phyloP scores from a whole-genome alignment of 2,797 vertebrate species.

The Moxostoma hubbsi region DNA sequence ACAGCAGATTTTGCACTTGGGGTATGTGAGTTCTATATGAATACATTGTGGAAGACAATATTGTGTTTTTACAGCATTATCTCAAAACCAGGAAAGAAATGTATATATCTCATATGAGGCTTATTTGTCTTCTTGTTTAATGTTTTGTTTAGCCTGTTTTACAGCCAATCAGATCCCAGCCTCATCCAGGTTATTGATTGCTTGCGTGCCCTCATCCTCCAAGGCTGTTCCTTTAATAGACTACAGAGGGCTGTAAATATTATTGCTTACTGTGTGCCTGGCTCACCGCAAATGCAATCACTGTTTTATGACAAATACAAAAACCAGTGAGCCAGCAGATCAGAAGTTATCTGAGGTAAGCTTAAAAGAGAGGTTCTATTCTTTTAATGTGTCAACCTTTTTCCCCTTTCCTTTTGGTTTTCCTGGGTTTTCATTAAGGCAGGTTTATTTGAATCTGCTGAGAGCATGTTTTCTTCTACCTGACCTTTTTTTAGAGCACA shows the following conservation, averaged over 20 bases:
- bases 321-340: constrained; percentile 43
- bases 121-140: constrained; percentile 42
- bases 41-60: constrained; percentile 8
- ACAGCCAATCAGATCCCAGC: constrained; percentile 43
- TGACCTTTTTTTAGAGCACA: constrained; percentile 12
- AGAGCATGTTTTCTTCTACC: background rate
- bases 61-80: constrained; percentile 19
- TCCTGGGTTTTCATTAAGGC: background rate
- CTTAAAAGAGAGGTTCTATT: constrained; percentile 36
- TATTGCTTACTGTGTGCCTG: constrained; percentile 46
- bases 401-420: background rate
- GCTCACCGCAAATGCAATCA: constrained; percentile 26
- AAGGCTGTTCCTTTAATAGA: constrained; percentile 48
- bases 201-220: constrained; percentile 46
- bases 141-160: constrained; percentile 43
- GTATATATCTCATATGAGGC: constrained; percentile 13
- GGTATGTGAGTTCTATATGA: background rate
- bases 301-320: constrained; percentile 48
- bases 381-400: background rate
- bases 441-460: constrained; percentile 20
- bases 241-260: constrained; percentile 52
- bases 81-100: constrained; percentile 14
- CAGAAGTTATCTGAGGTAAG: constrained; percentile 42
- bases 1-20: background rate
- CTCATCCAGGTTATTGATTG: constrained; percentile 47